These are phyloP conservation scores for Peromyscus aztecus DNA, from an alignment of 2,797 vertebrate genomes.

Conservation along the genomic window DNA sequence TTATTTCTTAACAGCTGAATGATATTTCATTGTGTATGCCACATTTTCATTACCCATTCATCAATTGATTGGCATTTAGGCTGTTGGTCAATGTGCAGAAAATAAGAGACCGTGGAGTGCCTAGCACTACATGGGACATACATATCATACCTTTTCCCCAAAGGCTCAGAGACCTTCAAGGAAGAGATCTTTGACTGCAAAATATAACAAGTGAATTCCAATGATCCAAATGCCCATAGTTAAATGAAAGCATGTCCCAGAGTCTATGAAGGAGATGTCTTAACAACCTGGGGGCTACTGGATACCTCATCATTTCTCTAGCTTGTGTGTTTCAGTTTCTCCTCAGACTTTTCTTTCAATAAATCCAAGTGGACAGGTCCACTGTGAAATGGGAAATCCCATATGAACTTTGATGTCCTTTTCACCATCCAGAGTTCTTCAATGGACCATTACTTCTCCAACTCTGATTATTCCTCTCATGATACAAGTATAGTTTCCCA, in stretches of 20 bases:
- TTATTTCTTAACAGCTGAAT: neutral
- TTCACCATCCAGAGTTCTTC: neutral
- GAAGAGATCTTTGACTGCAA: neutral
- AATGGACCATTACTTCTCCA: neutral
- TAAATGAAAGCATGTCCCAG: neutral
- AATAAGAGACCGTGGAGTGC: neutral
- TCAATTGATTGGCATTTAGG: neutral
- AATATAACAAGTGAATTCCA: neutral
- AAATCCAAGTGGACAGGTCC: neutral
- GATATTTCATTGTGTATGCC: neutral
- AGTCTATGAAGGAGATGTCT: neutral
- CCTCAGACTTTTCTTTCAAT: neutral
- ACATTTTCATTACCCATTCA: neutral
- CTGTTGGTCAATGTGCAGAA: neutral
- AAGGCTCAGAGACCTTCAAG: neutral
- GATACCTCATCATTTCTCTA: neutral
- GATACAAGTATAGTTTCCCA: neutral
- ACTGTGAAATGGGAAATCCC: neutral
- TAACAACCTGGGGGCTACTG: neutral
- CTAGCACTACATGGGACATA: neutral
- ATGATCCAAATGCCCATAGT: neutral
- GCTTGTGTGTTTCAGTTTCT: neutral
- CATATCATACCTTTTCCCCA: neutral
- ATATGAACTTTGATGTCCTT: neutral
- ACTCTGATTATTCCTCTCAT: too few species aligned